Conservation (phyloP, 2,113 vertebrate species). For the Poicephalus meyeri region DNA sequence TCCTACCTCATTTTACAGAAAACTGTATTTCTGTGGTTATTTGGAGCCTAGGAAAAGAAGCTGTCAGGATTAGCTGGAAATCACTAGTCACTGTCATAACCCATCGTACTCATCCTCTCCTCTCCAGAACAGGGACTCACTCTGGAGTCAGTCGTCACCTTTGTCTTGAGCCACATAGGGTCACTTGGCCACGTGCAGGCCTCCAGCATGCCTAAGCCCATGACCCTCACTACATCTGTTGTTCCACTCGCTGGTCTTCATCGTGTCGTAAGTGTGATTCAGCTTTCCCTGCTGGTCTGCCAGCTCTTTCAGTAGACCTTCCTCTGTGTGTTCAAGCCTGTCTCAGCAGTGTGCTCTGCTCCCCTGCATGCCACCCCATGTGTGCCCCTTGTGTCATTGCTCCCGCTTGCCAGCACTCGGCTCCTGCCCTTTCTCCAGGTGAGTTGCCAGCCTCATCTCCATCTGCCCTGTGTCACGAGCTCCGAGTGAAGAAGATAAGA, state of each 20-base stretch:
- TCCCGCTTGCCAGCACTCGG: fast-evolving
- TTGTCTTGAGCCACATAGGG: background rate
- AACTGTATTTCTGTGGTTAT: background rate
- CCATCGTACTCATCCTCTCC: slow-evolving; percentile 8
- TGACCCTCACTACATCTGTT: slow-evolving; percentile 53
- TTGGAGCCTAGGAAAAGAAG: background rate
- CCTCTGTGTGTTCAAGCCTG: background rate
- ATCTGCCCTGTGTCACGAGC: background rate
- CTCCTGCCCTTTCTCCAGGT: slow-evolving; percentile 30
- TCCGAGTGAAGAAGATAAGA: background rate
- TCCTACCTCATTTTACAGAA: background rate
- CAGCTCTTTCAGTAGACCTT: slow-evolving; percentile 17
- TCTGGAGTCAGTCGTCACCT: slow-evolving; percentile 44
- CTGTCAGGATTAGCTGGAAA: background rate
- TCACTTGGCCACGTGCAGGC: background rate
- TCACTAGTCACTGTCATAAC: background rate
- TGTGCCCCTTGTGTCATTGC: background rate
- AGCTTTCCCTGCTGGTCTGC: slow-evolving; percentile 11
- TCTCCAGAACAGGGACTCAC: background rate
- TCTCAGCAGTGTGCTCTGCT: background rate
- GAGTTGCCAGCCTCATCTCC: background rate
- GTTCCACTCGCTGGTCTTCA: slow-evolving; percentile 58
- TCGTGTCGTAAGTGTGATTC: slow-evolving; percentile 44
- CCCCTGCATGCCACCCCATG: background rate
- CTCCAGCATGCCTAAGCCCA: slow-evolving; percentile 46